Evolutionary conservation across 2,113 vertebrate genomes (phyloP).

Genomic region (Serilophus lunatus): DNA sequence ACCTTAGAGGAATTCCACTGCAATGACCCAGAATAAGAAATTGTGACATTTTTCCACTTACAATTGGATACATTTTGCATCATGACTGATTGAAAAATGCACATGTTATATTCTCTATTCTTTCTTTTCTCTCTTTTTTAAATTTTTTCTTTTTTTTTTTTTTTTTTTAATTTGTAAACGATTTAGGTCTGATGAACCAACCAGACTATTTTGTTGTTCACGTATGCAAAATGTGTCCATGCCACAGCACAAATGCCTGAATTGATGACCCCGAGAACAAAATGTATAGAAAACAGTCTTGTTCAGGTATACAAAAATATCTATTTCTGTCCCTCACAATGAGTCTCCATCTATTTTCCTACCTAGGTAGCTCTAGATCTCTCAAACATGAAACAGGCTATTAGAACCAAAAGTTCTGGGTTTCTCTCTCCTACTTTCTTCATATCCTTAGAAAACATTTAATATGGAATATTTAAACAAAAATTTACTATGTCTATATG

Average conservation of each 20-base stretch:
- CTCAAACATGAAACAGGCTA: neutral
- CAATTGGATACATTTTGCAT: constrained; percentile 52
- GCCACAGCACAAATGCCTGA: neutral
- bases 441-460: neutral
- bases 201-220: neutral
- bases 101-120: neutral
- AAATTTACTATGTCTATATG: neutral
- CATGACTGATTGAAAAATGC: neutral
- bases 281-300: neutral
- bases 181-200: neutral
- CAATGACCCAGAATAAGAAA: constrained; percentile 65
- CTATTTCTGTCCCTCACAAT: neutral
- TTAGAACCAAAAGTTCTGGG: neutral
- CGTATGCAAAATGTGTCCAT: neutral
- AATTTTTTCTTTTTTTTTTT: too few relatives aligned
- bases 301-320: neutral
- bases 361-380: neutral
- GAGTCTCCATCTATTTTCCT: neutral
- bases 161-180: neutral
- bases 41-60: constrained; percentile 49
- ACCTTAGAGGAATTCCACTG: constrained; percentile 43
- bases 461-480: neutral
- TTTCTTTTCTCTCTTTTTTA: too few relatives aligned
- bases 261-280: neutral
- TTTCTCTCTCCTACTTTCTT: neutral